Base-by-base conservation (phyloP, 92 coral and sea anemone species). In the Parazoanthus swiftii region DNA sequence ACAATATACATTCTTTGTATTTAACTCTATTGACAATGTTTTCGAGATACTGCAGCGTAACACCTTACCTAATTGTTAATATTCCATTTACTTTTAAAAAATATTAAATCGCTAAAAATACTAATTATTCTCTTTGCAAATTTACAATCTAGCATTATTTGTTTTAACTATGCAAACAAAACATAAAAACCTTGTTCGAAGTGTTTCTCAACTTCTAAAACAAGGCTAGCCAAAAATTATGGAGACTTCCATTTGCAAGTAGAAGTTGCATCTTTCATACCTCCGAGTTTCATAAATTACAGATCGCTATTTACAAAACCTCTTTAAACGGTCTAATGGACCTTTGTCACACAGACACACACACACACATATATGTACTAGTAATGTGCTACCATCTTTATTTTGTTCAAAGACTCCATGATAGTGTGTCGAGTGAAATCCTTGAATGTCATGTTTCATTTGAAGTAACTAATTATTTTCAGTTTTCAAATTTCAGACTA, bases 51-150 rank as follows among this genome's bases (percentile, higher is more conserved):
- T 63, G 25, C 9, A 9, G 70, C 70, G 20, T 8, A 63, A 23
- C 70, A 63, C 14, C 65, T 9, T 66, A 36, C 38, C 25, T 59
- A 74, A 25, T 35, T 73, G 13, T 23, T 86, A 75, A 59, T 26
- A 87, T 87, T 65, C 29, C 18, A 71, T 77, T 82, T 66, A 77
- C 14, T 54, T 50, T 76, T 68, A 35, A 46, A 77, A 66, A 66
- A 89, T 59, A 85, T 79, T 79, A 63, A 63, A 63, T 26, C 50
- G 82, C 56, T 85, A 76, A 86, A 89, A 89, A 78, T 85, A 89
- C 81, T 70, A 85, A 85, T 68, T 88, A 68, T 85, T 76, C 29
- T 85, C 68, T 85, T 79, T 72, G 68, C 81, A 58, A 36, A 25
- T 68, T 76, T 48, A 54, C 86, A 71, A 70, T 50, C 65, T 77